Evolutionary conservation across 2,113 vertebrate genomes (phyloP), one percentile per base, ranked within the genome.

Genomic region (Phasianus colchicus): DNA sequence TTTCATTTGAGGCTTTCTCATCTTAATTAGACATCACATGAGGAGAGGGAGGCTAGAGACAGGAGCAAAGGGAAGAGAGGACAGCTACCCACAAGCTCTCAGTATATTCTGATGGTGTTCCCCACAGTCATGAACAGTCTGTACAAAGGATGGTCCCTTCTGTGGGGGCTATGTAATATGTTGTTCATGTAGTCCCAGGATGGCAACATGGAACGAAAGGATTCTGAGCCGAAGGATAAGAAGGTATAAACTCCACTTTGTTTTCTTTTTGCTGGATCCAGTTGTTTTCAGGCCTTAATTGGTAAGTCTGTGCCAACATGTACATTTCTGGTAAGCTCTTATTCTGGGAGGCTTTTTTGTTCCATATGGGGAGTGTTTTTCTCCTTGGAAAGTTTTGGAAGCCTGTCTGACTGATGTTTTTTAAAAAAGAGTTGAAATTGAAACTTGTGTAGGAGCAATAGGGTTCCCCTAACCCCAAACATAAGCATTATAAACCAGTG

Each of bases 81-180:
- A 30, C 27, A 60, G 29, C 48, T 88, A 5, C 30, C 30, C 38
- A 21, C 20, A 47, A 57, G 20, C 36, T 34, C 15, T 9, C 32
- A 52, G 4, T 32, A 9, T 36, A 13, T 76, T 0, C 0, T 64
- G 42, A 14, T 27, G 25, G 54, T 70, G 52, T 24, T 90, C n/a
- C 60, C 18, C 66, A 14, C 2, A 3, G 22, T 55, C 29, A 22
- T 75, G 63, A 81, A 21, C 5, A 52, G 30, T 10, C 40, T 60
- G 63, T 6, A 38, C 21, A 67, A 43, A 61, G 27, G 7, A 10
- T 17, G 54, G 21, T 18, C 48, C 21, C 14, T 82, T 75, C 27
- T 69, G 27, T 57, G 40, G 4, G 8, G 6, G 40, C 34, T 24
- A 0, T 29, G 17, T 64, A 14, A 34, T 1, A 0, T 52, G 13